These are phyloP conservation scores for Blomia tropicalis DNA, from an alignment of 2,888 invertebrate species.

Conservation along the genomic window DNA sequence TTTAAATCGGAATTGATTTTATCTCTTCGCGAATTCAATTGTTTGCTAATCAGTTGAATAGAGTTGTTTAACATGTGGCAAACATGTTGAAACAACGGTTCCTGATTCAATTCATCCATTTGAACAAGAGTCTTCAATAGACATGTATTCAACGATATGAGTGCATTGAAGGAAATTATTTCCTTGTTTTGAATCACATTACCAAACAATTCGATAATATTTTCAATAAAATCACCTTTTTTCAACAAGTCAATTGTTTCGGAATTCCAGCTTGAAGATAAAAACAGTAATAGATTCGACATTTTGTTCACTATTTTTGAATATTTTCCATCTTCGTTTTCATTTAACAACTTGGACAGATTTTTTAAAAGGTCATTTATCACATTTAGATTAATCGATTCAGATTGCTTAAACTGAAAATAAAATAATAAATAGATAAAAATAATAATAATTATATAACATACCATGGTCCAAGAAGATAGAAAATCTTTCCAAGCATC, in stretches of 20 bases:
- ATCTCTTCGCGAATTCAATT: neutral
- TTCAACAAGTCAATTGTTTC: neutral
- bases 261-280: slow-evolving; percentile 3
- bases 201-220: neutral
- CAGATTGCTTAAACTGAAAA: neutral
- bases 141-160: neutral
- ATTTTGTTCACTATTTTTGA: slow-evolving; percentile 1
- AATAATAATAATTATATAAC: neutral
- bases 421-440: neutral
- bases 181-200: neutral
- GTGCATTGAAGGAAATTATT: slow-evolving; percentile 8
- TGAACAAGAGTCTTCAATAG: neutral
- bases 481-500: slow-evolving; percentile 24
- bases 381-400: neutral
- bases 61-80: neutral
- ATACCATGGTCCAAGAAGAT: slow-evolving; percentile 16
- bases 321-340: neutral
- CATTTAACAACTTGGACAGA: neutral
- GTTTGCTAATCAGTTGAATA: slow-evolving; percentile 2
- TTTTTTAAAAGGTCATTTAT: neutral
- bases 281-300: neutral
- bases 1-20: neutral
- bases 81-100: neutral
- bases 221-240: neutral
- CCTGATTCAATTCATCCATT: neutral